phyloP scores from a whole-genome alignment of 1,140 invertebrate genomes.

The Pomacea maculata region DNA sequence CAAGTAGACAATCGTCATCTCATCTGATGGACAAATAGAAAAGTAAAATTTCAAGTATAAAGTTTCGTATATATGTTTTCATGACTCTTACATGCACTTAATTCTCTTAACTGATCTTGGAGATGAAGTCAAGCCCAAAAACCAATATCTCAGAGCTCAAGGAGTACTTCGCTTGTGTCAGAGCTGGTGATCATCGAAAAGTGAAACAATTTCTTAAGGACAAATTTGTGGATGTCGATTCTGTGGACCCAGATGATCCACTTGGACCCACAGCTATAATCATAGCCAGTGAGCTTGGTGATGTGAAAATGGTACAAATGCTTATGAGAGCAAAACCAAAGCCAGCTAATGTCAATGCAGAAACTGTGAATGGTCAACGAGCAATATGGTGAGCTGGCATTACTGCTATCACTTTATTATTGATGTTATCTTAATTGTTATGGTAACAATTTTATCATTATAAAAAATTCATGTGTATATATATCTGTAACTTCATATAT shows the following conservation, averaged over 20 bases:
- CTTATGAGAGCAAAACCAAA: slow-evolving; percentile 47
- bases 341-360: slow-evolving; percentile 51
- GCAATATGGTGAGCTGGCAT: slow-evolving; percentile 49
- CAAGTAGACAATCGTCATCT: no score
- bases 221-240: slow-evolving; percentile 41
- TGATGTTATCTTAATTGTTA: no score
- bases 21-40: no score
- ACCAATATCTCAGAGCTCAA: no score
- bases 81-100: no score
- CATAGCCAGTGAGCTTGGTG: slow-evolving; percentile 44
- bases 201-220: slow-evolving; percentile 33
- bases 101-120: no score
- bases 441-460: no score
- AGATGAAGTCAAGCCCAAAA: no score
- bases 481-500: background rate
- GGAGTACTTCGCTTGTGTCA: slow-evolving; percentile 28
- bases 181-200: slow-evolving; percentile 31
- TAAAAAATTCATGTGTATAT: background rate
- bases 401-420: no score
- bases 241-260: slow-evolving; percentile 41
- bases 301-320: slow-evolving; percentile 45
- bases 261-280: slow-evolving; percentile 46
- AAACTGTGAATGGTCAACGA: slow-evolving; percentile 44
- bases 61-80: no score
- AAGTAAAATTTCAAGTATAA: no score